Evolutionary conservation across 2,888 invertebrate species (phyloP).

Genomic region (Drosophila ezoana): DNA sequence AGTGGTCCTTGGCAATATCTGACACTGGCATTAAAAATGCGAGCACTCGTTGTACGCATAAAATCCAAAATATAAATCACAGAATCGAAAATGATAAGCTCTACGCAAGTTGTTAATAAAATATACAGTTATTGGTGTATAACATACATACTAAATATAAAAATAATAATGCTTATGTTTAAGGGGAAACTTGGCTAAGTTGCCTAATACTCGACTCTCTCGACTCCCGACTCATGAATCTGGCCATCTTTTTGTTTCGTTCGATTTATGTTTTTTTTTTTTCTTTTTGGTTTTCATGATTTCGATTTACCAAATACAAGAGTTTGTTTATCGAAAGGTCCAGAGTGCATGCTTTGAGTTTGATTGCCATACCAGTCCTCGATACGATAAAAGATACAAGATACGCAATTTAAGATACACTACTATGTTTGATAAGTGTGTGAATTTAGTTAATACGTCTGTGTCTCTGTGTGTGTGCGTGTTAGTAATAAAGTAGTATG

Average conservation of each 20-base stretch:
- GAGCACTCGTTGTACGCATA: conserved; percentile 59
- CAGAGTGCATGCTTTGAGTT: conserved; percentile 47
- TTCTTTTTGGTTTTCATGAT: conserved; percentile 8
- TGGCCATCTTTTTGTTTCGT: neutral
- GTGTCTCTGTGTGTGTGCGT: conserved; percentile 18
- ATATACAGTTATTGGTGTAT: conserved; percentile 21
- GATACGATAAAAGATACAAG: conserved; percentile 48
- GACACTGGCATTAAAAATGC: conserved; percentile 58
- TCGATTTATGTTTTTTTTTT: conserved; percentile 7
- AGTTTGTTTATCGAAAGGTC: conserved; percentile 30
- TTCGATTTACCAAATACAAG: conserved; percentile 24
- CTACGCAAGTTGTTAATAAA: conserved; percentile 37
- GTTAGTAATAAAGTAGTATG: conserved; percentile 1
- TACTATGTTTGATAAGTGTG: conserved; percentile 35
- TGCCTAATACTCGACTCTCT: conserved; percentile 26
- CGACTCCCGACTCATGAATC: conserved; percentile 26
- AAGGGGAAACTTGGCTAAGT: conserved; percentile 24
- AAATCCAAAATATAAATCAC: conserved; percentile 56
- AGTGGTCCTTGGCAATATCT: conserved; percentile 75
- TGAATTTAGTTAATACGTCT: conserved; percentile 24
- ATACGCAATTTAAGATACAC: conserved; percentile 37
- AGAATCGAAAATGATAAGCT: conserved; percentile 43
- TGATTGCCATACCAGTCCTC: conserved; percentile 56
- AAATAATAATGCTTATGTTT: conserved; percentile 5
- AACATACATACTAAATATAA: conserved; percentile 14